A percentile compares a stretch with the other conserved stretches of the same genome.
Conservation (phyloP, 2,797 vertebrate species). For the Sylvilagus floridanus region DNA sequence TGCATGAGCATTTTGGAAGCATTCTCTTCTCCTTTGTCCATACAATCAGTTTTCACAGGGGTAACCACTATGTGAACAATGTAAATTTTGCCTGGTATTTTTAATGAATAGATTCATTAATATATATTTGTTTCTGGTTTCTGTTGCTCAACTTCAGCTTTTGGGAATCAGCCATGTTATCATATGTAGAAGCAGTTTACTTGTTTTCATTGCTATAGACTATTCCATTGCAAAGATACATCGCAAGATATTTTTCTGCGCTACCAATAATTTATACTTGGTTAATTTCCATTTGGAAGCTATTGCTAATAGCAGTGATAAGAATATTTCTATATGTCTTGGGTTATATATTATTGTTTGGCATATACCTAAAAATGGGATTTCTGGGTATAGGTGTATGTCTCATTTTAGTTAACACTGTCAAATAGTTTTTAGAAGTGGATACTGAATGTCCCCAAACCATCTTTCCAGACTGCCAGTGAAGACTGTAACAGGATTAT, state of each 20-base stretch:
- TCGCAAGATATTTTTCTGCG: not conserved
- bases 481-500: not conserved
- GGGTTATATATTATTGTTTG: not conserved
- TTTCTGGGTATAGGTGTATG: not conserved
- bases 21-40: fast-evolving
- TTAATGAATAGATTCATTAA: not conserved
- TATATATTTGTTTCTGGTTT: not conserved
- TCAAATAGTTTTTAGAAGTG: not conserved
- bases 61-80: not conserved
- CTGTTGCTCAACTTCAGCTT: not conserved
- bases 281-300: not conserved
- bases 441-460: not conserved
- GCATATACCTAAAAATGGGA: not conserved
- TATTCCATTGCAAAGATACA: not conserved
- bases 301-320: not conserved
- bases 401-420: not conserved
- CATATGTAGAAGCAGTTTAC: not conserved
- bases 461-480: not conserved
- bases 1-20: not conserved
- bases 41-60: fast-evolving
- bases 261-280: not conserved
- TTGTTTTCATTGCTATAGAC: not conserved
- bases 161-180: not conserved
- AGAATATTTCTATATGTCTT: not conserved
- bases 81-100: not conserved